These are phyloP conservation scores for Doris montereyensis DNA, from an alignment of 2,888 invertebrate genomes.

Conservation along the genomic window DNA sequence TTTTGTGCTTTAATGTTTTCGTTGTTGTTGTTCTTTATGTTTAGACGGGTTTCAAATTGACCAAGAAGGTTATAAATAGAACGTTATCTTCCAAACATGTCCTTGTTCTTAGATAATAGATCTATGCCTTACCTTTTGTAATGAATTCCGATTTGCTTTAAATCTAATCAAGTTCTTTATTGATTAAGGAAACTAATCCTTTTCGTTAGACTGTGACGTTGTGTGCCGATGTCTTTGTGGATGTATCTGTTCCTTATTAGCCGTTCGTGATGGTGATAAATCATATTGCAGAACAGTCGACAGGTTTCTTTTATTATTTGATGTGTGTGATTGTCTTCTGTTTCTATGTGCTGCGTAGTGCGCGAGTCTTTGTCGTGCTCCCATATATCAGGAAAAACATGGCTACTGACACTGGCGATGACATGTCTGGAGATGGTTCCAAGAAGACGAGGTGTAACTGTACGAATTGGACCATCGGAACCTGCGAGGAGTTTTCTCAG, in stretches of 20 bases:
- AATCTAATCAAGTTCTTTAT: too few species aligned
- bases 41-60: too few species aligned
- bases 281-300: not conserved
- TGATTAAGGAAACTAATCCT: not conserved
- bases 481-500: not conserved
- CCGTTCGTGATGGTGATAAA: not conserved
- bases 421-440: too few species aligned
- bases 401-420: too few species aligned
- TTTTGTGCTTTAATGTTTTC: too few species aligned
- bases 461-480: not conserved
- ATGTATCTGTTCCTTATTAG: not conserved
- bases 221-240: not conserved
- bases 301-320: not conserved
- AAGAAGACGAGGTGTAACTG: not conserved
- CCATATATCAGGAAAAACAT: too few species aligned
- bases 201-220: not conserved
- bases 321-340: not conserved
- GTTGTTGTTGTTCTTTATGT: too few species aligned
- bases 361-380: not conserved
- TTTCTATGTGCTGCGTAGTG: not conserved
- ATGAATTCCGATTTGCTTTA: too few species aligned
- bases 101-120: too few species aligned
- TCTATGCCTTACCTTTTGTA: too few species aligned
- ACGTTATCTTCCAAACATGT: too few species aligned
- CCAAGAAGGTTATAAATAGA: too few species aligned